Base-by-base conservation (phyloP, 2,113 vertebrate species). In the Tenebrosternarchus preto region DNA sequence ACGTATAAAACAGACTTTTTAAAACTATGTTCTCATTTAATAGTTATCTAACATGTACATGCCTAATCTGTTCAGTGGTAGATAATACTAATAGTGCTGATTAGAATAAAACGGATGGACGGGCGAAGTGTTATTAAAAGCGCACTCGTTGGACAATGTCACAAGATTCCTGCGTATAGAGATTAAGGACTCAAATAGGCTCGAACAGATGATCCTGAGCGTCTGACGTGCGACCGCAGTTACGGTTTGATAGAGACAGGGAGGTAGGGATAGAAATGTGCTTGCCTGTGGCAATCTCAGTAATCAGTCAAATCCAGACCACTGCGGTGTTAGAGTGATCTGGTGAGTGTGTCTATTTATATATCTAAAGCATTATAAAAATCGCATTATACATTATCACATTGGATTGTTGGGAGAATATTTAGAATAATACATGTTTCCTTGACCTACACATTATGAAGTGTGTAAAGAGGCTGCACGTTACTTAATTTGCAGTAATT, bases 341-440 rank as follows among this genome's bases (percentile, higher is more conserved):
- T 61, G 55, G 17, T 20, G n/a, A n/a, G 29, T 19, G 59, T 27
- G 24, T 74, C 9, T 22, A 27, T 36, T 59, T 16, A 15, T 66
- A 66, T 1, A 89, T 80, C 84, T 83, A 63, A 53, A 29, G 60
- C 53, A 83, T 19, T 74, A 61, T 80, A 77, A 78, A 86, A 87
- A 85, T 88, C 85, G 39, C 43, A 84, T 43, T 19, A 22, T 70
- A 78, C n/a, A n/a, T n/a, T n/a, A n/a, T n/a, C n/a, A n/a, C n/a
- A n/a, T n/a, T 68, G 73, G 39, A 79, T 57, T 20, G 57, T 63
- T 36, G 19, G 9, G 19, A 46, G 6, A 24, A 36, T 64, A 12
- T 9, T 22, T 68, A 15, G 16, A 43, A 43, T 25, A n/a, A 50
- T 3, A 17, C 16, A 39, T 61, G 22, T 39, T 22, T 59, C 56